phyloP scores from a whole-genome alignment of 2,113 vertebrate genomes.

The Myiagra hebetior region DNA sequence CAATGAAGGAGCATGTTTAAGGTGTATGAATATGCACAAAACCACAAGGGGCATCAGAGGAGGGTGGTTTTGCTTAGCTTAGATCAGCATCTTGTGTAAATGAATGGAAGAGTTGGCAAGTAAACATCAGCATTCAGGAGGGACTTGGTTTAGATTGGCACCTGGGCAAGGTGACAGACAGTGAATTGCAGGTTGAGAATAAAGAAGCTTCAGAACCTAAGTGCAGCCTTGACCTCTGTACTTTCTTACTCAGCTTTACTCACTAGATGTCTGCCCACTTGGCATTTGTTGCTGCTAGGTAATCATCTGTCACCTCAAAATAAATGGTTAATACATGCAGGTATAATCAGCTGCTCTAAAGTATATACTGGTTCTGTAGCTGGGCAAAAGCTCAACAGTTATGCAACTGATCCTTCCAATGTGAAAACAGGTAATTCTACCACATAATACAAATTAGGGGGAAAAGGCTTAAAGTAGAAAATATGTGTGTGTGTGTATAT shows the following conservation, averaged over 20 bases:
- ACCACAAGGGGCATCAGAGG: neutral
- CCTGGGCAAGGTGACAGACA: neutral
- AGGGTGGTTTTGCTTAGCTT: neutral
- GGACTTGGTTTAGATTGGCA: neutral
- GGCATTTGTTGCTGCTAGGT: neutral
- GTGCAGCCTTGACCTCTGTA: neutral
- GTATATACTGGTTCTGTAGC: neutral
- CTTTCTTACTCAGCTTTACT: neutral
- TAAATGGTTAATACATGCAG: neutral
- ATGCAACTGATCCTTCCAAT: neutral
- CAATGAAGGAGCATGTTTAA: neutral
- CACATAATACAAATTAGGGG: neutral
- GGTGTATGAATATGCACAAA: neutral
- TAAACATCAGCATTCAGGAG: neutral
- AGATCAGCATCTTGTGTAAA: neutral
- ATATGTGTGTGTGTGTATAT: neutral
- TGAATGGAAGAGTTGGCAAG: neutral
- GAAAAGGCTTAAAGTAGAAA: neutral
- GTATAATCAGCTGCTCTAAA: neutral
- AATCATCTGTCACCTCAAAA: slow-evolving; percentile 8
- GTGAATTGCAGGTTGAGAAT: neutral
- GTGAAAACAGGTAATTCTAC: neutral
- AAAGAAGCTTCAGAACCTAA: neutral
- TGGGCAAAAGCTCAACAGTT: neutral
- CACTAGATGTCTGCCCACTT: neutral